Evolutionary conservation across 2,797 vertebrate species (phyloP).

Genomic region (Artibeus lituratus): DNA sequence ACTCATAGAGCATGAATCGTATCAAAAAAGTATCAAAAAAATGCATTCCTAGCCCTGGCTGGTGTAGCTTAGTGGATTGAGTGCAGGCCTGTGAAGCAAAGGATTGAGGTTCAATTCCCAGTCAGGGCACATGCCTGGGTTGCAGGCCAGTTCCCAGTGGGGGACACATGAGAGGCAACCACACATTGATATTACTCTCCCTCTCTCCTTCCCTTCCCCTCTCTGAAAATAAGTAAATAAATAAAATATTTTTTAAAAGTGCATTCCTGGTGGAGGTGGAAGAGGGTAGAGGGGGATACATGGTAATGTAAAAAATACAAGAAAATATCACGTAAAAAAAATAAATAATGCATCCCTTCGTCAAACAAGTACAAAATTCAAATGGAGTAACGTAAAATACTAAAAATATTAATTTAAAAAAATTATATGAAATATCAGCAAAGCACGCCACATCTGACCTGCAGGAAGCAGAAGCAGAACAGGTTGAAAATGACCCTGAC

Average conservation of each 20-base stretch:
- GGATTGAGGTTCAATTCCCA: no score
- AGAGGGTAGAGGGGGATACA: no score
- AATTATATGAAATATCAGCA: background rate
- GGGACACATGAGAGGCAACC: no score
- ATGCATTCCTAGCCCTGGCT: background rate
- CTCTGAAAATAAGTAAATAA: no score
- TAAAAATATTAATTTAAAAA: background rate
- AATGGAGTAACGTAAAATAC: background rate
- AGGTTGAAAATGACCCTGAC: background rate
- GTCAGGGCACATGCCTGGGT: no score
- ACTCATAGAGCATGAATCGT: background rate
- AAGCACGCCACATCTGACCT: background rate
- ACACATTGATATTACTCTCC: no score
- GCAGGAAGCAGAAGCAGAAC: background rate
- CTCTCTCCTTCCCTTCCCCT: no score
- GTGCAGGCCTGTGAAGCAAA: no score
- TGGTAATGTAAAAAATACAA: no score
- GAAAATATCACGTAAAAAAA: background rate
- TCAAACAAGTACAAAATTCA: slow-evolving; percentile 17
- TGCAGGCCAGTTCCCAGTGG: no score
- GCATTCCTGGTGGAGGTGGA: no score
- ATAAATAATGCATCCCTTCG: background rate
- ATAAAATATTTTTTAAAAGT: background rate
- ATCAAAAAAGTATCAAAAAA: background rate
- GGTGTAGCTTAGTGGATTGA: no score